A percentile compares a stretch with the other conserved stretches of the same genome.
These are phyloP conservation scores for Ornithoptera alexandrae DNA, from an alignment of 2,888 invertebrate species.

Conservation along the genomic window DNA sequence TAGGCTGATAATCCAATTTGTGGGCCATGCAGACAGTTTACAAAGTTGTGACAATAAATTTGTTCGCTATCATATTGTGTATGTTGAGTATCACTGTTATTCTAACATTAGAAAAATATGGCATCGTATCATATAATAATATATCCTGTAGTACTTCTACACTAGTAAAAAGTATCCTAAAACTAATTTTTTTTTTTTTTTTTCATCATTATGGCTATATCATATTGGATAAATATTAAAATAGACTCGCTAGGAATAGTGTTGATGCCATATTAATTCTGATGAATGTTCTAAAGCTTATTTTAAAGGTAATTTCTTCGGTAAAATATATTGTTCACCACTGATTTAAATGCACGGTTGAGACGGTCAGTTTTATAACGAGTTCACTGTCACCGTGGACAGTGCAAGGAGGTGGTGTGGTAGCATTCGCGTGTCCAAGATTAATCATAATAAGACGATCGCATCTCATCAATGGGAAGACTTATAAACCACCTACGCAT, in stretches of 20 bases:
- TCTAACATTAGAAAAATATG: slow-evolving; percentile 45
- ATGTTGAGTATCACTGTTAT: slow-evolving; percentile 70
- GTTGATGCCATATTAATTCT: slow-evolving; percentile 34
- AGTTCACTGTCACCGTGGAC: slow-evolving; percentile 22
- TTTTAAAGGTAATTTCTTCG: slow-evolving; percentile 47
- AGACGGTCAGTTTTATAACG: slow-evolving; percentile 59
- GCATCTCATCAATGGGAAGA: slow-evolving; percentile 31
- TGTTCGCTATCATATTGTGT: slow-evolving; percentile 59
- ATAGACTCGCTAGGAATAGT: slow-evolving; percentile 25
- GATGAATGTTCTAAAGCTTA: slow-evolving; percentile 62
- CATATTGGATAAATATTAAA: slow-evolving; percentile 31
- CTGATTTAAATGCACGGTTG: slow-evolving; percentile 68
- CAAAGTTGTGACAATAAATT: slow-evolving; percentile 63
- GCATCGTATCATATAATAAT: slow-evolving; percentile 32
- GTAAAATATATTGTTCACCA: slow-evolving; percentile 57
- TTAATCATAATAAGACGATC: slow-evolving; percentile 29
- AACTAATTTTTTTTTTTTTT: slow-evolving; percentile 36
- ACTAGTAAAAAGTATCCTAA: slow-evolving; percentile 41
- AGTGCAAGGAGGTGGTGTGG: slow-evolving; percentile 55
- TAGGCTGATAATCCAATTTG: no score
- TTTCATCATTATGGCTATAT: slow-evolving; percentile 38
- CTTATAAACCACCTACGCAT: slow-evolving; percentile 24
- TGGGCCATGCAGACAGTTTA: slow-evolving; percentile 44
- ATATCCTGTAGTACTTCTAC: slow-evolving; percentile 34
- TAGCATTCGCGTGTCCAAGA: slow-evolving; percentile 50